Percentiles rank a stretch among this genome's conserved stretches.
Evolutionary conservation across 53 echinoderm and acorn worm genomes (phyloP).

Genomic region (Pentamera pediparva): DNA sequence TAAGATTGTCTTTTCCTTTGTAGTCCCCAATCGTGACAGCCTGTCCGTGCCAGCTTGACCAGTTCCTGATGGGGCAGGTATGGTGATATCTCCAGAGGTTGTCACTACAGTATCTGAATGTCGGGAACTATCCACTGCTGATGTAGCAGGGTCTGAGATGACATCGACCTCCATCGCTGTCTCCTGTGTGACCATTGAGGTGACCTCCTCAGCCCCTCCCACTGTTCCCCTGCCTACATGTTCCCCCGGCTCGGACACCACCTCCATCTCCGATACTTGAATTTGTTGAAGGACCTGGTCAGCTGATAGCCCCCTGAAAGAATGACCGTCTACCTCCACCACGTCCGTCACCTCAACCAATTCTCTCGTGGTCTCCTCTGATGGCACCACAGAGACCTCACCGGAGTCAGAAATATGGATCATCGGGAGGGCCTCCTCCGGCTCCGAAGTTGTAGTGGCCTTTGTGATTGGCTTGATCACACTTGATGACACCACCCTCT

Average conservation of each 20-base stretch:
- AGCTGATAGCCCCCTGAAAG: not conserved
- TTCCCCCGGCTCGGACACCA: not conserved
- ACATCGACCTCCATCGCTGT: not conserved
- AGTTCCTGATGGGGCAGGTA: not conserved
- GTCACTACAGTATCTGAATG: not conserved
- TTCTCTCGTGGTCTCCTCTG: not conserved
- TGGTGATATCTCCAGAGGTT: not conserved
- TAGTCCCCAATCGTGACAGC: too few relatives aligned
- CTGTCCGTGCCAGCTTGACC: too few relatives aligned
- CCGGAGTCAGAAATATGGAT: constrained; percentile 24
- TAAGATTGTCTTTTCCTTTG: too few relatives aligned
- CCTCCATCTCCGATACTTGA: constrained; percentile 1
- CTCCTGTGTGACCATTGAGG: not conserved
- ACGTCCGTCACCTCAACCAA: constrained; percentile 23
- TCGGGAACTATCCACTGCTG: not conserved
- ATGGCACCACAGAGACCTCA: constrained; percentile 9
- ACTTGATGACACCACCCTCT: not conserved
- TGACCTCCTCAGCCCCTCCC: not conserved
- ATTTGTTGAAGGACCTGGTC: constrained; percentile 8
- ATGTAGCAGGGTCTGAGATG: not conserved
- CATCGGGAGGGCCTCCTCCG: not conserved
- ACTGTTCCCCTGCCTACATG: too few relatives aligned
- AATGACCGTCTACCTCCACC: not conserved
- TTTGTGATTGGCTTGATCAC: not conserved
- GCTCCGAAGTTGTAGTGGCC: not conserved